Evolutionary conservation across 2,113 vertebrate genomes (phyloP).

Genomic region (Myotis lucifugus): DNA sequence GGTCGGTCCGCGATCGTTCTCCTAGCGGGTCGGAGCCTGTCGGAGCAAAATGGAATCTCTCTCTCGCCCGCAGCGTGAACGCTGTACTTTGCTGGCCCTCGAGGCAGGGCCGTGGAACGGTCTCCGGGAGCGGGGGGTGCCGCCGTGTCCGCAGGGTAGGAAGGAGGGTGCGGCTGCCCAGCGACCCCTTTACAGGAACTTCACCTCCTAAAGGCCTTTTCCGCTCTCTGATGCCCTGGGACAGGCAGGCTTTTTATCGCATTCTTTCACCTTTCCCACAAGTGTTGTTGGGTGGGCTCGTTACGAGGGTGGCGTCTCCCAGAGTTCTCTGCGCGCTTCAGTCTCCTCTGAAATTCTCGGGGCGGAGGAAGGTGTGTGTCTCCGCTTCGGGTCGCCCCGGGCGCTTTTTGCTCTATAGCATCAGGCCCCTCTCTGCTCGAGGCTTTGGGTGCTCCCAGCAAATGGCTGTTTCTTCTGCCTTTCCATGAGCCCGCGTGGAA

Average conservation of each 20-base stretch:
- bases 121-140: background rate
- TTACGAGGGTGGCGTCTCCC: background rate
- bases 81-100: background rate
- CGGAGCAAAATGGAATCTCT: slow-evolving; percentile 50
- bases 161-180: background rate
- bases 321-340: background rate
- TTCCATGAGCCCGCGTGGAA: background rate
- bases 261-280: background rate
- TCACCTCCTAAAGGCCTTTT: background rate
- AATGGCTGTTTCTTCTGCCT: background rate
- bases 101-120: background rate
- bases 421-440: background rate
- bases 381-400: background rate
- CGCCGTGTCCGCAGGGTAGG: background rate
- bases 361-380: background rate
- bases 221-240: background rate
- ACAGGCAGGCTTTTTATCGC: background rate
- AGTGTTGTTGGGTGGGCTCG: background rate
- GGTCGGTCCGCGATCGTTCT: background rate
- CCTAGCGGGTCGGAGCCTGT: background rate
- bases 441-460: background rate
- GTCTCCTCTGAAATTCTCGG: background rate
- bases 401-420: background rate
- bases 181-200: background rate
- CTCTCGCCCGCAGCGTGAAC: background rate